These are phyloP conservation scores for Nesoenas mayeri DNA, from an alignment of 2,113 vertebrate species.

Conservation along the genomic window DNA sequence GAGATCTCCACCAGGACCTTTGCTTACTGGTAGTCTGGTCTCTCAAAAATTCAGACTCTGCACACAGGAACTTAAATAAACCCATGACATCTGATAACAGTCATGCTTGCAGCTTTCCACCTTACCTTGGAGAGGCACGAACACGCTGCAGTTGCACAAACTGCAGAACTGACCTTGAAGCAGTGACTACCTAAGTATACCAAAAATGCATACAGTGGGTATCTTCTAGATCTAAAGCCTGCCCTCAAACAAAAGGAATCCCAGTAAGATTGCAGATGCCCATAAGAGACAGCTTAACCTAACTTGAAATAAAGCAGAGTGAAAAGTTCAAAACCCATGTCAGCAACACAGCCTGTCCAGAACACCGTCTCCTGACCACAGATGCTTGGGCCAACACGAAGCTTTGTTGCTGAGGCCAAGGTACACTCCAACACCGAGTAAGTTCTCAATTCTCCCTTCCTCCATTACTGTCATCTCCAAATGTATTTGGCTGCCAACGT, in stretches of 20 bases:
- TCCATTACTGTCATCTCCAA: neutral
- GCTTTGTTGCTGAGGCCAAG: neutral
- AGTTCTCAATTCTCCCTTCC: neutral
- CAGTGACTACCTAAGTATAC: neutral
- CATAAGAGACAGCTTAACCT: neutral
- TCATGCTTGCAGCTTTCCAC: neutral
- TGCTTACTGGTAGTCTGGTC: neutral
- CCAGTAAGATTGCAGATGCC: neutral
- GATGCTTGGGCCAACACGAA: neutral
- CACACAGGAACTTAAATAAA: neutral
- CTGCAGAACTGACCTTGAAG: neutral
- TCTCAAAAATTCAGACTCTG: neutral
- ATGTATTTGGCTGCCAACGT: neutral
- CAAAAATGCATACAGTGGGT: neutral
- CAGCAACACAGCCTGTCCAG: neutral
- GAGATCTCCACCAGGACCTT: neutral
- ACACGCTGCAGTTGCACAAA: rapidly evolving
- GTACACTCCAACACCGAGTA: neutral
- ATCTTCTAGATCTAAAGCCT: neutral
- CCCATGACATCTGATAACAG: neutral
- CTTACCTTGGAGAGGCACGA: neutral
- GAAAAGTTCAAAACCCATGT: neutral
- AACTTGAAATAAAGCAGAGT: neutral
- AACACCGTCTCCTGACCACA: rapidly evolving
- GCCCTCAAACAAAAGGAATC: neutral